Evolutionary conservation across 2,888 invertebrate species (phyloP).

Genomic region (Tetheella fluctuosa): DNA sequence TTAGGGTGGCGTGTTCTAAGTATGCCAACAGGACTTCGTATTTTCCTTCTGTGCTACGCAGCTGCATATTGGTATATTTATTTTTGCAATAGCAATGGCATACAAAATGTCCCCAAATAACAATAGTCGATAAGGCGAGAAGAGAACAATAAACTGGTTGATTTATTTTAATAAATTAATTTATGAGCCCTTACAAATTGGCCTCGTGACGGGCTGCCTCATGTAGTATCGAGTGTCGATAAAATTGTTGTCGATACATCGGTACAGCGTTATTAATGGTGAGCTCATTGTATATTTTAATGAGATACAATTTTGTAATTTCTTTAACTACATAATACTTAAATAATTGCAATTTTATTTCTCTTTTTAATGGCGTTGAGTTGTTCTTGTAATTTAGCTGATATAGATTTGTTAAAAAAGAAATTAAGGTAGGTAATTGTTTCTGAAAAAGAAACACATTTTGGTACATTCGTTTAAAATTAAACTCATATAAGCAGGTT

Average conservation of each 20-base stretch:
- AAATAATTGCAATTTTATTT: slow-evolving; percentile 14
- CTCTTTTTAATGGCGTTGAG: slow-evolving; percentile 12
- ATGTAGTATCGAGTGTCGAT: slow-evolving; percentile 72
- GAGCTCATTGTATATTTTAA: slow-evolving; percentile 66
- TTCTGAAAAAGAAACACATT: background rate
- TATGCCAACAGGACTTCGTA: too few relatives aligned
- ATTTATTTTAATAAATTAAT: slow-evolving; percentile 83
- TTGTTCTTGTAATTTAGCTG: slow-evolving; percentile 12
- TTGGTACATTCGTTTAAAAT: too few relatives aligned
- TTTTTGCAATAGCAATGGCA: too few relatives aligned
- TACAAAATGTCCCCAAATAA: slow-evolving; percentile 27
- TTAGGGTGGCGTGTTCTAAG: too few relatives aligned
- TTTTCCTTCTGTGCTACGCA: too few relatives aligned
- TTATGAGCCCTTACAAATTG: slow-evolving; percentile 80
- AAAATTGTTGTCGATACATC: slow-evolving; percentile 70
- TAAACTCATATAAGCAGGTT: too few relatives aligned
- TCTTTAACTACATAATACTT: slow-evolving; percentile 19
- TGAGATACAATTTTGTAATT: slow-evolving; percentile 53
- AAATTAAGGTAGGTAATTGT: background rate
- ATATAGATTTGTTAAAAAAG: background rate
- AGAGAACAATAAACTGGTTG: slow-evolving; percentile 79
- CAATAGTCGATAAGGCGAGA: slow-evolving; percentile 75
- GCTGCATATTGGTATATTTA: too few relatives aligned
- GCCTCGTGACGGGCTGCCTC: slow-evolving; percentile 70
- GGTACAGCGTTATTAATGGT: slow-evolving; percentile 73